Base-by-base conservation (phyloP, 1,140 invertebrate genomes). In the Colletes gigas region DNA sequence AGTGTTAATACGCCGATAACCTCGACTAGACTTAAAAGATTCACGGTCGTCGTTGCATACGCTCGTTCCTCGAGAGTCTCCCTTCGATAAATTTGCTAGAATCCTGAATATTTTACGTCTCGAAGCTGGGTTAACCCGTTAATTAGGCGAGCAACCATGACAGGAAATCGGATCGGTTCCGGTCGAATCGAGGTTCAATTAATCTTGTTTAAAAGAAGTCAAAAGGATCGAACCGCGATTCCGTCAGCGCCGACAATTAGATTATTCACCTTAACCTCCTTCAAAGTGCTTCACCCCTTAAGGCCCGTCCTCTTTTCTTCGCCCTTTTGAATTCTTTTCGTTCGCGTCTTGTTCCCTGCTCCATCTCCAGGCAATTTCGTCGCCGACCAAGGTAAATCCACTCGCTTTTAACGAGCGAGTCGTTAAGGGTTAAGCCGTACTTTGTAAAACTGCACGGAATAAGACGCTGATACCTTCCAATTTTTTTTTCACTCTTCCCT, bases 371-470 rank as follows among this genome's bases (percentile, higher is more conserved):
- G 47, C 57, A 63, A 81, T 70, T 78, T 62, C 73, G 57, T n/a
- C 17, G 79, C 19, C 47, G 14, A 44, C 73, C 67, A 52, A 66
- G 47, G 39, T 65, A 82, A 82, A 79, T 82, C 68, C 63, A 55
- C 7, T 55, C 68, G 52, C 30, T 44, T 69, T 79, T 82, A 82
- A 82, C 81, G 81, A 82, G 75, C 63, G 75, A 50, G 54, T 67
- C 75, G 81, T 82, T 82, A 72, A 73, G 54, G 59, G 59, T 62
- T 41, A 30, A 82, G 80, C 21, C 65, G 67, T 75, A 78, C 75
- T 78, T 78, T 78, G 81, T 19, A 63, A 78, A 82, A 65, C 71
- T 54, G 54, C 65, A 74, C 60, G 78, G 82, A 81, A 71, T 76
- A 65, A 76, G 63, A 60, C 44, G 47, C 15, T 7, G 52, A 1